A percentile compares a stretch with the other conserved stretches of the same genome.
phyloP scores from a whole-genome alignment of 2,797 vertebrate genomes.

The Hafferia zeledoni region DNA sequence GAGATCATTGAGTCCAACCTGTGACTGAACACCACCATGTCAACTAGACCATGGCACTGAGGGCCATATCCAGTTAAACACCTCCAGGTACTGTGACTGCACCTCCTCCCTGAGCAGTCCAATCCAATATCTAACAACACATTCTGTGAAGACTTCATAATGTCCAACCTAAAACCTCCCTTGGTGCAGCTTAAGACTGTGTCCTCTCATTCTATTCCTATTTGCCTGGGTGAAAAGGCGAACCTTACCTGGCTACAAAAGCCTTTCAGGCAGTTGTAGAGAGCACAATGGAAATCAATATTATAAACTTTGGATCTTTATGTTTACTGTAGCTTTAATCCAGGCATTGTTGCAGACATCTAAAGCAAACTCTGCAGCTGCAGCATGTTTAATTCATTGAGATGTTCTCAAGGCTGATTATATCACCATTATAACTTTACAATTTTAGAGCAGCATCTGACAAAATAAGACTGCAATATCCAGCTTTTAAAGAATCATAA shows the following conservation, averaged over 20 bases:
- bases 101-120: neutral
- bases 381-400: slow-evolving; percentile 76
- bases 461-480: slow-evolving; percentile 52
- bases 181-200: neutral
- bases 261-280: neutral
- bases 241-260: neutral
- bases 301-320: slow-evolving; percentile 57
- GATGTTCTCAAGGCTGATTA: slow-evolving; percentile 61
- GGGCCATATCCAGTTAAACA: neutral
- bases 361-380: slow-evolving; percentile 71
- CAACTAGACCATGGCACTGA: neutral
- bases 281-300: slow-evolving; percentile 60
- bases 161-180: neutral
- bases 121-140: neutral
- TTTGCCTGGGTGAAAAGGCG: neutral
- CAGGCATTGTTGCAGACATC: slow-evolving; percentile 65
- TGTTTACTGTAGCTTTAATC: slow-evolving; percentile 67
- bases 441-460: slow-evolving; percentile 70
- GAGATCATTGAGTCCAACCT: neutral
- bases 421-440: slow-evolving; percentile 50
- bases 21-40: neutral
- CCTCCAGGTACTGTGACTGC: neutral
- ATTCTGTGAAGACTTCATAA: neutral
- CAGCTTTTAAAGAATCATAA: slow-evolving; percentile 53
- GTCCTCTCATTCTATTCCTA: neutral